A percentile compares a stretch with the other conserved stretches of the same genome.
Conservation (phyloP, 2,113 vertebrate genomes). For the Eulemur rufifrons region DNA sequence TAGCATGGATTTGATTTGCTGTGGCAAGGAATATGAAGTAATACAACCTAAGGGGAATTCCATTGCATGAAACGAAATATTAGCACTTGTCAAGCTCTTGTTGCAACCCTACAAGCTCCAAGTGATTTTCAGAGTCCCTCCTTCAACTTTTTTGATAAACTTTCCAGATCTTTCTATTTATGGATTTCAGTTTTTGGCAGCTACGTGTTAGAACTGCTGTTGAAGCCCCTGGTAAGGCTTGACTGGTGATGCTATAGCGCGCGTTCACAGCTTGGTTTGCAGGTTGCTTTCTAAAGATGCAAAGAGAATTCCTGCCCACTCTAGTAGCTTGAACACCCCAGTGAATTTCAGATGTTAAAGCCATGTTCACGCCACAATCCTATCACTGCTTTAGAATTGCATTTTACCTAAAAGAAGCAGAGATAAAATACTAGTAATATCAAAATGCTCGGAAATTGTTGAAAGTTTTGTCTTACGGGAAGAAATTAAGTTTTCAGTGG, state of each 20-base stretch:
- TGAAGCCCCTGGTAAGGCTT: background rate
- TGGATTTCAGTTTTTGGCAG: background rate
- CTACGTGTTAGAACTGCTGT: background rate
- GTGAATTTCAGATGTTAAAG: conserved; percentile 6
- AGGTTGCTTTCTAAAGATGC: conserved; percentile 14
- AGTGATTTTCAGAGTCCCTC: background rate
- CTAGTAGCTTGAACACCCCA: background rate
- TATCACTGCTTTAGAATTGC: background rate
- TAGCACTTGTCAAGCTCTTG: background rate
- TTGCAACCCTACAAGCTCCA: background rate
- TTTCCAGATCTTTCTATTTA: background rate
- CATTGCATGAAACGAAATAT: background rate
- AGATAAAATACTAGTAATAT: background rate
- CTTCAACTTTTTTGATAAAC: background rate
- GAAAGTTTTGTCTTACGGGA: conserved; percentile 10
- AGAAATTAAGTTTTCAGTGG: background rate
- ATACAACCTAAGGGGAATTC: background rate
- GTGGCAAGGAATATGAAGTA: background rate
- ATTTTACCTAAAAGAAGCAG: background rate
- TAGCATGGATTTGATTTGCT: background rate
- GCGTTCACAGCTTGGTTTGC: background rate
- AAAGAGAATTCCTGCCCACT: background rate
- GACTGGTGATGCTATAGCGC: background rate
- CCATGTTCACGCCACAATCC: background rate
- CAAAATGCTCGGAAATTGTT: background rate